Conservation (phyloP, 2,888 invertebrate genomes). For the Campopleginae sp. region DNA sequence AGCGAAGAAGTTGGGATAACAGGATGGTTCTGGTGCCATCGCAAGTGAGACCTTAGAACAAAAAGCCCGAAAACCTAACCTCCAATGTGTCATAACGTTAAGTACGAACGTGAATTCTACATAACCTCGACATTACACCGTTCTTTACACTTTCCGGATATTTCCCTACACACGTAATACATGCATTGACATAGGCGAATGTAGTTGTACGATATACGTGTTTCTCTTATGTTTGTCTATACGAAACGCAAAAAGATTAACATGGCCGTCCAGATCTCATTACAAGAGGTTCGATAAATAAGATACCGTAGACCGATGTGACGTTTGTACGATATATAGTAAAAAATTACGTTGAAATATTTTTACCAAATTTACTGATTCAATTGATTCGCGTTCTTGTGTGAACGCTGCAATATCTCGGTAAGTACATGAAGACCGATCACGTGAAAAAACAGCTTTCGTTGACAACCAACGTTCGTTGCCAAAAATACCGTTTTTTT, state of each 20-base stretch:
- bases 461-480: not conserved
- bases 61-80: not conserved
- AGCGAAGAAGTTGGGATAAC: not conserved
- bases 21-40: not conserved
- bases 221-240: slow-evolving; percentile 7
- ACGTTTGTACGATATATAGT: slow-evolving; percentile 15
- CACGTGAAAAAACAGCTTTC: not conserved
- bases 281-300: slow-evolving; percentile 21
- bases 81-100: slow-evolving; percentile 6
- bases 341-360: not conserved
- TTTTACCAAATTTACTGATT: not conserved
- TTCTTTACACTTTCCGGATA: not conserved
- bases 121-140: not conserved
- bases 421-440: not conserved
- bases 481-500: not conserved
- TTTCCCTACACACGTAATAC: not conserved
- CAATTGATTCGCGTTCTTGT: not conserved
- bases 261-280: slow-evolving; percentile 44
- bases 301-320: slow-evolving; percentile 25
- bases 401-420: not conserved
- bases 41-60: too few species aligned
- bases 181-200: not conserved
- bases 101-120: slow-evolving; percentile 1
- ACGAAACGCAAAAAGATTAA: slow-evolving; percentile 31
- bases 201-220: not conserved